These are phyloP conservation scores for Tenebrosternarchus preto DNA, from an alignment of 2,113 vertebrate genomes.

Conservation along the genomic window DNA sequence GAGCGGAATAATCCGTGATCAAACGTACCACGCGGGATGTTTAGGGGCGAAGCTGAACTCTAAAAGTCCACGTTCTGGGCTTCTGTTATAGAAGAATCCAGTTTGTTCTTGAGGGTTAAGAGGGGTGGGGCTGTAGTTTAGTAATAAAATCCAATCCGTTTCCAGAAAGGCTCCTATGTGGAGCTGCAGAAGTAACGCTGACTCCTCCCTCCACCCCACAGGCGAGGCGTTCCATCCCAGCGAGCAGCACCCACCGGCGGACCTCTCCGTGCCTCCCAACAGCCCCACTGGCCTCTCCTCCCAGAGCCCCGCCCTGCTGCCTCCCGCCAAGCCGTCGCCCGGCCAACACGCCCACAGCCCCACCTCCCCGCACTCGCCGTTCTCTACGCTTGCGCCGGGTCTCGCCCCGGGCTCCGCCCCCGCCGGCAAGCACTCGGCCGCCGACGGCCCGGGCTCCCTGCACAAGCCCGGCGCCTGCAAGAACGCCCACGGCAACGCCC, in stretches of 20 bases:
- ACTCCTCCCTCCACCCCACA: conserved; percentile 55
- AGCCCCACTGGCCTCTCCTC: conserved; percentile 92
- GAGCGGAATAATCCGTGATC: no score
- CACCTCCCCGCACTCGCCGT: conserved; percentile 73
- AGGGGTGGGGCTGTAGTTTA: no score
- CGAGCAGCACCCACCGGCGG: conserved; percentile 91
- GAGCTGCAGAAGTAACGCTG: not conserved
- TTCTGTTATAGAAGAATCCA: no score
- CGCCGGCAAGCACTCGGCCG: conserved; percentile 71
- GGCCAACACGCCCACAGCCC: conserved; percentile 80
- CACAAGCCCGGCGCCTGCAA: conserved; percentile 85
- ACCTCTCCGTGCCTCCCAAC: conserved; percentile 96
- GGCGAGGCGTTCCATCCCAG: conserved; percentile 88
- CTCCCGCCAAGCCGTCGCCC: conserved; percentile 76
- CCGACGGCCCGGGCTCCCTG: conserved; percentile 75
- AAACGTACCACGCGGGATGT: no score
- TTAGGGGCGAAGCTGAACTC: no score
- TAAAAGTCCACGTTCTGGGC: no score
- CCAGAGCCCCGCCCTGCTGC: conserved; percentile 83
- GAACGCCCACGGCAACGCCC: conserved; percentile 89
- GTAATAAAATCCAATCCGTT: no score
- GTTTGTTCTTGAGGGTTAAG: no score
- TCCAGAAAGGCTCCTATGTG: not conserved
- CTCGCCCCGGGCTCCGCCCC: conserved; percentile 76
- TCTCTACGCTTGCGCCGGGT: conserved; percentile 78